Evolutionary conservation across 1,140 invertebrate species (phyloP), one percentile per base, ranked within the genome.

Genomic region (Panagrolaimus sp.): DNA sequence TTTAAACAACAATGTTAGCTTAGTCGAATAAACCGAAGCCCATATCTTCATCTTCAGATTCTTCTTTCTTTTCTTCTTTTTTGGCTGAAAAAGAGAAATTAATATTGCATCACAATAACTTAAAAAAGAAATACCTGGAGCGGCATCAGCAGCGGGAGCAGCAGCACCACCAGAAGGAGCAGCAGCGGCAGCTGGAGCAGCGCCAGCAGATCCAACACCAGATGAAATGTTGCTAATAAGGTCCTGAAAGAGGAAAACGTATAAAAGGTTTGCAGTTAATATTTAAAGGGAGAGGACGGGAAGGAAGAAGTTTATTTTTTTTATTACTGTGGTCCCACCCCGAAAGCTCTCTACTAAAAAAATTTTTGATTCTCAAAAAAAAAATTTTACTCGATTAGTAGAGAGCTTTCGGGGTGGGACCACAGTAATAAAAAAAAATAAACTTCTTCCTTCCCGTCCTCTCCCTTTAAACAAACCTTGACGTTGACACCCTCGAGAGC

Each of bases 201-300:
- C 88, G 69, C 90, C 88, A 48, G 90, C 90, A 79, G 89, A 87
- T 75, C 93, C 94, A 73, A 91, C 93, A 70, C 92, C 93, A 68
- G 91, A 91, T 24, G 94, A 92, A 78, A 98, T 90, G 83, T 93
- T 97, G 65, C 91, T 91, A 84, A 98, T 93, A 75, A 98, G 85
- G 62, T 93, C 91, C 84, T 82, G 43, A 64, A 83, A 67, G 24
- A 43, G 0, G 26, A 38, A 38, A 7, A 38, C n/a, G 7, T 4
- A 38, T 38, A 4, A 38, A 38, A 7, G 2, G 32, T 4, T 4
- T 38, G 47, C 28, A 21, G 9, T 17, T 58, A 64, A 62, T 70
- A 69, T 66, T 12, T 52, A 15, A 9, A 7, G 72, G 21, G 8
- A 74, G n/a, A n/a, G n/a, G n/a, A 43, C 14, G 4, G 4, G 6